phyloP scores from a whole-genome alignment of 2,888 invertebrate species.

The Ornithoptera alexandrae region DNA sequence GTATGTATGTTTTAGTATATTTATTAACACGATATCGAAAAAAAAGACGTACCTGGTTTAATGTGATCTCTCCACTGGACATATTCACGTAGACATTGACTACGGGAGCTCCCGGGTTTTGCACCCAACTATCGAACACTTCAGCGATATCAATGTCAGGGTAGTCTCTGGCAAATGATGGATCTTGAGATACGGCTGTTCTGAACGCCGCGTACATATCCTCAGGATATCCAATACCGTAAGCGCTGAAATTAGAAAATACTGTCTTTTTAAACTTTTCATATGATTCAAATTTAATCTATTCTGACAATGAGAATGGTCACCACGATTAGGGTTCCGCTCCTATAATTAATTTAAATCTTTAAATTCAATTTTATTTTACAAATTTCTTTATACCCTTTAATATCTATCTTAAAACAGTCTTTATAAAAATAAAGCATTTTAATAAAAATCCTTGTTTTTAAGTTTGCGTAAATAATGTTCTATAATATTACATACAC shows the following conservation, averaged over 20 bases:
- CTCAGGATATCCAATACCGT: constrained; percentile 57
- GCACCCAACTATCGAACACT: constrained; percentile 82
- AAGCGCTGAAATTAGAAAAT: constrained; percentile 48
- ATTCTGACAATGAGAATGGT: too few species aligned
- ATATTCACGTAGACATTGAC: constrained; percentile 71
- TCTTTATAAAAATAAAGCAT: too few species aligned
- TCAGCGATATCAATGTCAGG: constrained; percentile 52
- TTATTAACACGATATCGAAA: not conserved
- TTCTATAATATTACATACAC: too few species aligned
- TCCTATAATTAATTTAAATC: too few species aligned
- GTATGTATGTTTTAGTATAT: too few species aligned
- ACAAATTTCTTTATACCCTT: too few species aligned
- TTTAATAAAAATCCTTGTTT: too few species aligned
- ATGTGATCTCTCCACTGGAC: constrained; percentile 45
- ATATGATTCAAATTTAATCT: not conserved
- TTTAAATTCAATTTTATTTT: too few species aligned
- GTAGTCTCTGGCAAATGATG: constrained; percentile 45
- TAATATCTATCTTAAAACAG: too few species aligned
- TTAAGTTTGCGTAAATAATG: too few species aligned
- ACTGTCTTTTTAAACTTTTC: not conserved
- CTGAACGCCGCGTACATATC: constrained; percentile 62
- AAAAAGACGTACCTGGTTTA: constrained; percentile 59
- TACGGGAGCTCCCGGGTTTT: constrained; percentile 81
- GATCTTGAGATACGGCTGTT: constrained; percentile 52
- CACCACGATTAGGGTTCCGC: too few species aligned